These are phyloP conservation scores for Cerastoderma edule DNA, from an alignment of 2,888 invertebrate genomes.

Conservation along the genomic window DNA sequence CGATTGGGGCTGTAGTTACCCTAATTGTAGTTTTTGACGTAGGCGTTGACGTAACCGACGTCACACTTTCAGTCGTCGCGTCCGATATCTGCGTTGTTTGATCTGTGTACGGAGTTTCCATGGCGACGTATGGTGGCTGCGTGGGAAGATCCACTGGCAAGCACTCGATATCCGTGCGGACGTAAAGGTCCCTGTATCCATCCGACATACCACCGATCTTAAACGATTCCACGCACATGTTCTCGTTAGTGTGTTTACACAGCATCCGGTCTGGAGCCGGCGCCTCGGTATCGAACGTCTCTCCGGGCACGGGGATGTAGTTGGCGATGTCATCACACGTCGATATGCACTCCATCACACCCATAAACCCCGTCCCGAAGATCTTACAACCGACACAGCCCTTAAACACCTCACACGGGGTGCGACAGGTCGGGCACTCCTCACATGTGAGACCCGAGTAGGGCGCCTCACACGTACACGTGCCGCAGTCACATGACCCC, in stretches of 20 bases:
- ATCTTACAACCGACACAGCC: slow-evolving; percentile 52
- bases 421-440: slow-evolving; percentile 42
- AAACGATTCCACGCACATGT: slow-evolving; percentile 42
- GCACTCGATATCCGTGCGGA: slow-evolving; percentile 20
- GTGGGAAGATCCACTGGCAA: neutral
- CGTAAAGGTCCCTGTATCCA: slow-evolving; percentile 37
- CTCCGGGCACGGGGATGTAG: slow-evolving; percentile 29
- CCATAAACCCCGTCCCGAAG: slow-evolving; percentile 35
- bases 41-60: neutral
- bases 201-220: slow-evolving; percentile 38
- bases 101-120: neutral
- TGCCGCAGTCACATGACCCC: slow-evolving; percentile 45
- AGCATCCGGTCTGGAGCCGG: neutral
- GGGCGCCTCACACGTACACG: slow-evolving; percentile 31
- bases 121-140: neutral
- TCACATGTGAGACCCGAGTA: slow-evolving; percentile 49
- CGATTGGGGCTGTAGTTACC: neutral
- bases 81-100: neutral
- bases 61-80: neutral
- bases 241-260: slow-evolving; percentile 33
- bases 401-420: slow-evolving; percentile 43
- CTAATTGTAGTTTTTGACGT: neutral
- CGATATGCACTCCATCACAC: slow-evolving; percentile 42
- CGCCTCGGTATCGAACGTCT: slow-evolving; percentile 6
- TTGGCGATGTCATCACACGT: slow-evolving; percentile 42